Evolutionary conservation across 2,113 vertebrate genomes (phyloP).

Genomic region (Chaetops frenatus): DNA sequence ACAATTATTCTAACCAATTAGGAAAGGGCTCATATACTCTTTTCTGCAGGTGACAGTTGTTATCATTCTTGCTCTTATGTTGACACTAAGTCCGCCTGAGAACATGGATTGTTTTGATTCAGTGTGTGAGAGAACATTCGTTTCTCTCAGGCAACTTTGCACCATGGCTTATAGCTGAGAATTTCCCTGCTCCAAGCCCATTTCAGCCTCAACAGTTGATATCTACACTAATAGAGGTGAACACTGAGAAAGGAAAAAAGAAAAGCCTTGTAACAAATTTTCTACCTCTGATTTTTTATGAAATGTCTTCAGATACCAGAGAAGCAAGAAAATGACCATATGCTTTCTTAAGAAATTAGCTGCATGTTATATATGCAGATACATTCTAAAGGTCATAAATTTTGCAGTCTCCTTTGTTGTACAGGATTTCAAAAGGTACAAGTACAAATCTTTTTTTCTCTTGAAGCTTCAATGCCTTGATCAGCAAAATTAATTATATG

Average conservation of each 20-base stretch:
- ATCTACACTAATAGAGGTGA: neutral
- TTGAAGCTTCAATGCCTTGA: neutral
- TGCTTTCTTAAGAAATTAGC: neutral
- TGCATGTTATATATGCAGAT: neutral
- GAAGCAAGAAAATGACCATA: neutral
- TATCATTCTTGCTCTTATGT: too few relatives aligned
- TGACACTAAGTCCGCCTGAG: too few relatives aligned
- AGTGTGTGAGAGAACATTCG: too few relatives aligned
- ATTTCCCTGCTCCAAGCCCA: too few relatives aligned
- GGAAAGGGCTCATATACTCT: too few relatives aligned
- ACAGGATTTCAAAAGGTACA: neutral
- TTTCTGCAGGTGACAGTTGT: too few relatives aligned
- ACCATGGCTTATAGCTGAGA: too few relatives aligned
- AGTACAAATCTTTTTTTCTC: neutral
- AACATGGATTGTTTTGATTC: too few relatives aligned
- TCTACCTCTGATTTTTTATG: neutral
- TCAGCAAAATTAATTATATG: neutral
- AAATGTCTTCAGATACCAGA: neutral
- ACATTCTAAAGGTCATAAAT: neutral
- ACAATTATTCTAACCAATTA: too few relatives aligned
- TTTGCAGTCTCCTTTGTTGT: neutral
- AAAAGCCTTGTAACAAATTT: neutral
- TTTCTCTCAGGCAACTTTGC: too few relatives aligned
- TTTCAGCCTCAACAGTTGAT: too few relatives aligned
- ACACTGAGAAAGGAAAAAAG: neutral